Evolutionary conservation across 2,113 vertebrate species (phyloP).

Genomic region (Danio rerio): DNA sequence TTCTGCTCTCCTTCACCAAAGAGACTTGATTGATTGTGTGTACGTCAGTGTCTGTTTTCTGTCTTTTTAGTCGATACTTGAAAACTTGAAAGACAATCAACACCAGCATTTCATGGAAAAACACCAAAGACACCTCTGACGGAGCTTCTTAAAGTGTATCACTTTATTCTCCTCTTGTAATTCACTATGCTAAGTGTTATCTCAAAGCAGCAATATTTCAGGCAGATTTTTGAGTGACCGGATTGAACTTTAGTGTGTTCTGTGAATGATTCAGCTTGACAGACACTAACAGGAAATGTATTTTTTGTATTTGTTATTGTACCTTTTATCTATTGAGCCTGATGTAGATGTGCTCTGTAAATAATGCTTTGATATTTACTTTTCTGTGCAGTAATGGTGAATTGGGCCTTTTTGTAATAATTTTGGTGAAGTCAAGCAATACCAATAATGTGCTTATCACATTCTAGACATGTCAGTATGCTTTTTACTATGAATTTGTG

Average conservation of each 20-base stretch:
- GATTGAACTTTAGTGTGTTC: not conserved
- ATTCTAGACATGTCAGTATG: not conserved
- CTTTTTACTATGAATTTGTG: not conserved
- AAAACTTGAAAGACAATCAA: not conserved
- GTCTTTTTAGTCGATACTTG: not conserved
- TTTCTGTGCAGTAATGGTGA: not conserved
- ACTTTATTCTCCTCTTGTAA: constrained; percentile 7
- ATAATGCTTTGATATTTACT: constrained; percentile 9
- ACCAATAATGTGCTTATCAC: not conserved
- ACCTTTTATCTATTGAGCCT: constrained; percentile 2
- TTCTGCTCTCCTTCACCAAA: constrained; percentile 21
- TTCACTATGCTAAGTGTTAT: not conserved
- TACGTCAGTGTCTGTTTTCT: not conserved
- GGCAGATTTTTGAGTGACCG: constrained; percentile 3
- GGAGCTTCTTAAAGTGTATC: constrained; percentile 10
- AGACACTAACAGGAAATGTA: not conserved
- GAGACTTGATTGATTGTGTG: not conserved
- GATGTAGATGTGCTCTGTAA: constrained; percentile 15
- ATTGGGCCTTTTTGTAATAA: not conserved
- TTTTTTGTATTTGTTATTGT: constrained; percentile 20
- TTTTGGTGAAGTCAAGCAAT: not conserved
- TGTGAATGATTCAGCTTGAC: not conserved
- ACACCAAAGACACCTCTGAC: constrained; percentile 36
- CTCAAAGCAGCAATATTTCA: not conserved
- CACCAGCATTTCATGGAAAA: constrained; percentile 18